Percentiles rank a stretch among this genome's conserved stretches.
Conservation (phyloP, 1,140 invertebrate species). For the Trichoplusia ni region DNA sequence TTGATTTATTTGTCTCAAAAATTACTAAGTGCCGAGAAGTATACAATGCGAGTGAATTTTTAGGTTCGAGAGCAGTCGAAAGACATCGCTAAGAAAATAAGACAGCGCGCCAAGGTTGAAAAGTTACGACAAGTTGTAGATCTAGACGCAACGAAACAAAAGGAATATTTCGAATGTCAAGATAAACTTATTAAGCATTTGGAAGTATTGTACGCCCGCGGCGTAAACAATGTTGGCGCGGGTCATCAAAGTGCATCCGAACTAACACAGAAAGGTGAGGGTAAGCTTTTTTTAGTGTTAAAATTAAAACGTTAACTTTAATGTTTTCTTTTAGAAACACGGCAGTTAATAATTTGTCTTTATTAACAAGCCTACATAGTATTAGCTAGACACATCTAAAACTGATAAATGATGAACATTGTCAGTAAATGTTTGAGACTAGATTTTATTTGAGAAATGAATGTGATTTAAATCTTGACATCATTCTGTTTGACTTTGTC, state of each 20-base stretch:
- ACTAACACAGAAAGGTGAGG: slow-evolving; percentile 48
- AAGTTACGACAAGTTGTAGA: slow-evolving; percentile 58
- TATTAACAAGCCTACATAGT: too few species aligned
- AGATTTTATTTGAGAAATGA: too few species aligned
- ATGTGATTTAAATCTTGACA: too few species aligned
- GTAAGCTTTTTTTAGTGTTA: too few species aligned
- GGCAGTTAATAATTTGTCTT: too few species aligned
- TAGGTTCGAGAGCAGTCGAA: slow-evolving; percentile 80
- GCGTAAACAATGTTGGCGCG: slow-evolving; percentile 64
- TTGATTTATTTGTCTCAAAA: slow-evolving; percentile 3
- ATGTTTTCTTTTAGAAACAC: not conserved
- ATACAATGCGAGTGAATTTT: slow-evolving; percentile 30
- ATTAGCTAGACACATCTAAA: too few species aligned
- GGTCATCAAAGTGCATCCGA: slow-evolving; percentile 64
- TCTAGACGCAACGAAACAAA: slow-evolving; percentile 62
- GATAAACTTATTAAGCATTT: slow-evolving; percentile 66
- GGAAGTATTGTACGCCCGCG: slow-evolving; percentile 63
- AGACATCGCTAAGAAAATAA: slow-evolving; percentile 77
- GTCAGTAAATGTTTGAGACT: too few species aligned
- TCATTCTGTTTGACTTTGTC: too few species aligned
- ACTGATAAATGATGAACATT: too few species aligned
- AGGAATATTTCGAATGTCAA: slow-evolving; percentile 65
- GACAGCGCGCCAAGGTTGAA: slow-evolving; percentile 72
- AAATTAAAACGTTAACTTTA: not conserved
- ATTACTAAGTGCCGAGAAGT: slow-evolving; percentile 16